Conservation (phyloP, 2,888 invertebrate genomes). For the Metalampra italica region DNA sequence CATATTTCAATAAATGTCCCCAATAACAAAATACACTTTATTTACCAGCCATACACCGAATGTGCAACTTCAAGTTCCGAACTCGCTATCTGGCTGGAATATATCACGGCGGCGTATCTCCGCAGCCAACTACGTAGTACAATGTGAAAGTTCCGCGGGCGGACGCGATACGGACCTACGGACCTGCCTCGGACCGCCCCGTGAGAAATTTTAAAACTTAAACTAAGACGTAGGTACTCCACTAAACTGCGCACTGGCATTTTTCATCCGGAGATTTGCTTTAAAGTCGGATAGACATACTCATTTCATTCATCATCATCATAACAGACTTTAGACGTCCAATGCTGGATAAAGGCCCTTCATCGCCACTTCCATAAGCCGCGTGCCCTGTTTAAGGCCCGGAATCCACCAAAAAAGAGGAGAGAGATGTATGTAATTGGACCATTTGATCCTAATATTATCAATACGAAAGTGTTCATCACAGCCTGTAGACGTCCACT, state of each 20-base stretch:
- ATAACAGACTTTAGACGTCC: no score
- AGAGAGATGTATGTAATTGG: no score
- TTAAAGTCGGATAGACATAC: neutral
- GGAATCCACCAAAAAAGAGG: no score
- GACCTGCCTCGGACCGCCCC: conserved; percentile 1
- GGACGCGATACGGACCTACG: conserved; percentile 5
- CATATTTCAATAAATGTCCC: neutral
- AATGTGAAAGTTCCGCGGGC: conserved; percentile 1
- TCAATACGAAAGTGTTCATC: no score
- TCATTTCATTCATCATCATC: no score
- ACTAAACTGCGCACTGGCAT: conserved; percentile 7
- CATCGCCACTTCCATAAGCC: no score
- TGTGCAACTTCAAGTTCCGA: conserved; percentile 28
- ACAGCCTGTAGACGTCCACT: no score
- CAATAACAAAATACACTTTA: conserved; percentile 32
- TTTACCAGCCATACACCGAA: conserved; percentile 34
- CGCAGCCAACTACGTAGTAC: neutral
- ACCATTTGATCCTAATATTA: no score
- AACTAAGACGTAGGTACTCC: conserved; percentile 1
- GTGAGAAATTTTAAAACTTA: conserved; percentile 14
- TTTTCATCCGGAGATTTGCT: conserved; percentile 10
- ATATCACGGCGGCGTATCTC: conserved; percentile 27
- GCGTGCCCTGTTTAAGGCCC: no score
- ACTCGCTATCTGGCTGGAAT: conserved; percentile 36
- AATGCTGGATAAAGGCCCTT: no score